Evolutionary conservation across 2,113 vertebrate species (phyloP).

Genomic region (Nipponia nippon): DNA sequence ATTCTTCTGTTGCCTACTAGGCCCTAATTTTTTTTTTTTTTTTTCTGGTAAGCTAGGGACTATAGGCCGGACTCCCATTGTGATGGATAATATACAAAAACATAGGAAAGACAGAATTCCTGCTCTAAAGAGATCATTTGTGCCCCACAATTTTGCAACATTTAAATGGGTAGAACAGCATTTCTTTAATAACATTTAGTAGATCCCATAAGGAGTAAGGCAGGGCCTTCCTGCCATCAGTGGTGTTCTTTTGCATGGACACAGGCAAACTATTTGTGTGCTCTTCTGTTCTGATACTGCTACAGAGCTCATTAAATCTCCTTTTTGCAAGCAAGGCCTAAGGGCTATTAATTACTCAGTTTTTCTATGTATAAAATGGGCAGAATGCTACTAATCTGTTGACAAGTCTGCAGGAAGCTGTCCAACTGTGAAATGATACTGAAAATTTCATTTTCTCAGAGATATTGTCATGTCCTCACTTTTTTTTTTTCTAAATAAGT

Average conservation of each 20-base stretch:
- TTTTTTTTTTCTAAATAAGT: background rate
- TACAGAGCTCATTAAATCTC: constrained; percentile 52
- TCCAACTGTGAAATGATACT: constrained; percentile 57
- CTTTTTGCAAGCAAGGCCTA: constrained; percentile 9
- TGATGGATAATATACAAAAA: background rate
- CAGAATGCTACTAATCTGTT: constrained; percentile 50
- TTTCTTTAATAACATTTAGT: background rate
- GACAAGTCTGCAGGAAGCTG: constrained; percentile 48
- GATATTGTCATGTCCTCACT: constrained; percentile 18
- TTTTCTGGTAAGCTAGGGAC: background rate
- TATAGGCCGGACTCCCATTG: background rate
- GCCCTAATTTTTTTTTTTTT: background rate
- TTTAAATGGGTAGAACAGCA: background rate
- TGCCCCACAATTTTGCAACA: background rate
- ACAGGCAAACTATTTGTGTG: background rate
- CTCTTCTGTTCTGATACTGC: background rate
- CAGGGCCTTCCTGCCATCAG: background rate
- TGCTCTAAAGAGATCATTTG: background rate
- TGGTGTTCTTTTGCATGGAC: background rate
- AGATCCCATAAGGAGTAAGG: background rate
- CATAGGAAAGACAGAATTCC: background rate
- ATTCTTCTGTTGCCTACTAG: background rate
- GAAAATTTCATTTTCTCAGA: constrained; percentile 57
- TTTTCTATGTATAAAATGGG: constrained; percentile 31
- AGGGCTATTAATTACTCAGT: constrained; percentile 51